Base-by-base conservation (phyloP, 2,888 invertebrate species). In the Andrena hattorfiana region DNA sequence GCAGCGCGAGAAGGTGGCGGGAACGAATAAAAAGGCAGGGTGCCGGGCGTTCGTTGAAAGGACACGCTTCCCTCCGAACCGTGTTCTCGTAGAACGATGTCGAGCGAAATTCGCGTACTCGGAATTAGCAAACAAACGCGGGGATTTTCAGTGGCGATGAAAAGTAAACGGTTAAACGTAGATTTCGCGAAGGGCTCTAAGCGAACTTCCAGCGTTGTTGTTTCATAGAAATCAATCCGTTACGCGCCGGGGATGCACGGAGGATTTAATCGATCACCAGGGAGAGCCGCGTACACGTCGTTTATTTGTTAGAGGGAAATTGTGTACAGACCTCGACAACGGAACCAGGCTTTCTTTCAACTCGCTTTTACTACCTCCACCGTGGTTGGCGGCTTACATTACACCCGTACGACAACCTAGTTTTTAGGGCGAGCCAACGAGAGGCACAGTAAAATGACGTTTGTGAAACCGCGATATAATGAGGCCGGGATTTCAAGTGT, bases 401-500 rank as follows among this genome's bases (percentile, higher is more conserved):
- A 70, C 70, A 70, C 16, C 64, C 48, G 35, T 66, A 42, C 60
- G 77, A 67, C 75, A 81, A 69, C 74, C 72, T 72, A 77, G 72
- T 85, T 85, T 85, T 81, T 72, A 73, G 59, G 66, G 70, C 64
- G 26, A 35, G 48, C 32, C 77, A 56, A 74, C 83, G 76, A 60
- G 76, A 60, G 77, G 48, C 68, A 48, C 73, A 66, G 59, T 51
- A 66, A 75, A 74, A 76, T 75, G 81, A 84, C 79, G 80, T 80
- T 84, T 72, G 80, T 69, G 74, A 86, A 83, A 76, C 71, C 83
- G 51, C 74, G 77, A 62, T 79, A 84, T 86, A 88, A 87, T 74
- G 79, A 81, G 88, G 69, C 74, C 83, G 83, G 77, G 82, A 64
- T 81, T 77, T 86, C 80, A 75, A 79, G 85, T 85, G 87, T 86